These are phyloP conservation scores for Alcedo quadribrachys DNA, from an alignment of 2,797 vertebrate species.

Conservation along the genomic window DNA sequence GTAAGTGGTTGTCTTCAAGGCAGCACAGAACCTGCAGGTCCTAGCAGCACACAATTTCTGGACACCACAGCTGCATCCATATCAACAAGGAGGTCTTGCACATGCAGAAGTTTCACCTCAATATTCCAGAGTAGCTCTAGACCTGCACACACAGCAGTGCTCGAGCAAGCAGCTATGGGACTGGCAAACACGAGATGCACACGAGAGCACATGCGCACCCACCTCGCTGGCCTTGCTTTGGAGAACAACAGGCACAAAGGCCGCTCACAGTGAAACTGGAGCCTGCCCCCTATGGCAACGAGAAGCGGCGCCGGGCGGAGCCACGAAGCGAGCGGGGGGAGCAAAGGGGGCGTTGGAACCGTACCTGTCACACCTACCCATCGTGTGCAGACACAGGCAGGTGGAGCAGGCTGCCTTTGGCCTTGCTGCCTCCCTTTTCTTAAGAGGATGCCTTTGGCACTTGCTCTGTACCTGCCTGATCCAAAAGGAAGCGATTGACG, in stretches of 20 bases:
- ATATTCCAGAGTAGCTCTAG: background rate
- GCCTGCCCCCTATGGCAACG: too few species aligned
- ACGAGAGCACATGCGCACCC: background rate
- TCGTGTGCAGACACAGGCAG: background rate
- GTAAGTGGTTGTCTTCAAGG: background rate
- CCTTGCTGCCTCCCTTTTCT: slow-evolving; percentile 31
- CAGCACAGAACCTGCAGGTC: background rate
- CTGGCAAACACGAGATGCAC: background rate
- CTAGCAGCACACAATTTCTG: background rate
- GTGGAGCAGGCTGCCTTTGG: slow-evolving; percentile 9
- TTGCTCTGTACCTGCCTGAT: slow-evolving; percentile 53
- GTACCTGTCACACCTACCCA: too few species aligned
- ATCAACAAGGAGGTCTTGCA: background rate
- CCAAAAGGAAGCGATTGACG: slow-evolving; percentile 41
- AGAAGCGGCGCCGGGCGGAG: too few species aligned
- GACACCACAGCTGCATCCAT: background rate
- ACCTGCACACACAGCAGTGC: background rate
- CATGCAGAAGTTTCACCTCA: background rate
- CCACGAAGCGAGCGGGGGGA: too few species aligned
- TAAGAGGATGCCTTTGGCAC: slow-evolving; percentile 18
- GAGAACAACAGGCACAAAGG: too few species aligned
- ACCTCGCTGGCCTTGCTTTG: too few species aligned
- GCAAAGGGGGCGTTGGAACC: too few species aligned
- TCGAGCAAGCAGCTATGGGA: background rate
- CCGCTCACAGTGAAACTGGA: too few species aligned